phyloP scores from a whole-genome alignment of 2,888 invertebrate species.

The Epirrhoe tristata region DNA sequence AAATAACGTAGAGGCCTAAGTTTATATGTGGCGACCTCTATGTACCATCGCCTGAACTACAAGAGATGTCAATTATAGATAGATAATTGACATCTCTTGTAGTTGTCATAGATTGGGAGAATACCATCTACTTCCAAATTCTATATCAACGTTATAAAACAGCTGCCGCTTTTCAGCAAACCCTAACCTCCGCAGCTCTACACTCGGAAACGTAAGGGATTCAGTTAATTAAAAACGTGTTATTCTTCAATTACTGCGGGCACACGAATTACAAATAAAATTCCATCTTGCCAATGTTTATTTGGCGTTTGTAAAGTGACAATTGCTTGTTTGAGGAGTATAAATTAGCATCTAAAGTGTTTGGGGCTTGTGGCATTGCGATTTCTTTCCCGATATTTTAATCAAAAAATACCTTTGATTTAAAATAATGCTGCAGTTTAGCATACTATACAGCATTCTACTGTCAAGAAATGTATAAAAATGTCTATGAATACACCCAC shows the following conservation, averaged over 20 bases:
- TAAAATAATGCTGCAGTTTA: neutral
- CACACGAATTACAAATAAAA: conserved; percentile 35
- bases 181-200: conserved; percentile 1
- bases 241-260: conserved; percentile 49
- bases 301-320: conserved; percentile 13
- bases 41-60: too few relatives aligned
- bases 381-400: neutral
- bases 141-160: too few relatives aligned
- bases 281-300: conserved; percentile 27
- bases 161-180: neutral
- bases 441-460: too few relatives aligned
- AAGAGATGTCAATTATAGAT: too few relatives aligned
- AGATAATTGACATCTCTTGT: too few relatives aligned
- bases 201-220: conserved; percentile 21
- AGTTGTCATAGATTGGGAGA: too few relatives aligned
- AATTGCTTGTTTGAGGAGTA: conserved; percentile 20
- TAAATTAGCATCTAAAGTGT: conserved; percentile 7
- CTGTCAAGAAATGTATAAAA: too few relatives aligned
- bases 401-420: neutral
- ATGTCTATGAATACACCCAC: too few relatives aligned
- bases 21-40: too few relatives aligned
- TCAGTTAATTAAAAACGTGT: conserved; percentile 56
- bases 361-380: neutral
- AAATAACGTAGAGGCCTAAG: too few relatives aligned
- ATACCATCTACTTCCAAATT: too few relatives aligned